These are phyloP conservation scores for Cataglyphis livida DNA, from an alignment of 2,888 invertebrate species.

Conservation along the genomic window DNA sequence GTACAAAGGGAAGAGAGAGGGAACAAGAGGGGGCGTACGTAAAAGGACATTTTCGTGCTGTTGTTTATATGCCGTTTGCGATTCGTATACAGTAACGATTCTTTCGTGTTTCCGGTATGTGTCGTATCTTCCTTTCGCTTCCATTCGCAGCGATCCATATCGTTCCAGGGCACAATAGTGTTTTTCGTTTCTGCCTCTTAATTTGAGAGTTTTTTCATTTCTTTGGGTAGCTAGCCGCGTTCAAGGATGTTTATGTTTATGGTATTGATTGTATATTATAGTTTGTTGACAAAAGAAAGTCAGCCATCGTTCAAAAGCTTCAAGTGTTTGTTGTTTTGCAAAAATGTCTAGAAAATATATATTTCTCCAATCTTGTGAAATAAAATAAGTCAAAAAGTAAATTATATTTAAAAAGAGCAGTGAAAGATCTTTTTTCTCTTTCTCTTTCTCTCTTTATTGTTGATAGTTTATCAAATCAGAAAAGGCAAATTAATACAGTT, in stretches of 20 bases:
- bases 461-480: not conserved
- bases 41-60: conserved; percentile 75
- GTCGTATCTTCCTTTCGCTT: conserved; percentile 57
- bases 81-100: conserved; percentile 76
- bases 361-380: not conserved
- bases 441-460: not conserved
- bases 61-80: conserved; percentile 76
- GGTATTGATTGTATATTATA: conserved; percentile 49
- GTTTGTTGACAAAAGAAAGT: conserved; percentile 14
- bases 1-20: conserved; percentile 31
- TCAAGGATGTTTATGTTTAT: conserved; percentile 21
- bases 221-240: conserved; percentile 1
- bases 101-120: conserved; percentile 75
- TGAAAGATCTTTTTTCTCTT: not conserved
- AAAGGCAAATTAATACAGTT: not conserved
- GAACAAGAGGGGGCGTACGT: conserved; percentile 55
- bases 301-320: not conserved
- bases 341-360: not conserved
- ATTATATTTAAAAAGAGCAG: not conserved
- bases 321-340: not conserved
- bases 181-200: conserved; percentile 26
- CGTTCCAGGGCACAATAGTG: conserved; percentile 4
- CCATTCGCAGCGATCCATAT: conserved; percentile 8
- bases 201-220: conserved; percentile 50
- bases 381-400: not conserved